Evolutionary conservation across 2,797 vertebrate species (phyloP).

Genomic region (Characodon lateralis): DNA sequence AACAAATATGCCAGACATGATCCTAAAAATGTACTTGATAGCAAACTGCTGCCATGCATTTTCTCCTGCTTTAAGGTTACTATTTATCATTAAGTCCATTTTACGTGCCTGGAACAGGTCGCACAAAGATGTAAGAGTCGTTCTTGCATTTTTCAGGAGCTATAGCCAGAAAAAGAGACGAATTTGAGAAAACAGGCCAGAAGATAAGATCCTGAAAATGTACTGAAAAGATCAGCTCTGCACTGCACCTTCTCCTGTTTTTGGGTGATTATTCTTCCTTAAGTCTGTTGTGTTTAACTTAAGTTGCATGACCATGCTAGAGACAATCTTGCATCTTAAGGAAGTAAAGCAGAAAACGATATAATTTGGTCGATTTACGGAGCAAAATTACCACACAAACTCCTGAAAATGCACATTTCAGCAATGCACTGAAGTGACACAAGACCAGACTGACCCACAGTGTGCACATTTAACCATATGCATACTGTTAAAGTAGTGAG

Average conservation of each 20-base stretch:
- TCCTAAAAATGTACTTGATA: not conserved
- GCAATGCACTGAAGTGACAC: constrained; percentile 18
- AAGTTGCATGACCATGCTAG: not conserved
- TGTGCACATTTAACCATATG: constrained; percentile 45
- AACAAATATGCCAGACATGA: constrained; percentile 22
- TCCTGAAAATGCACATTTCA: constrained; percentile 28
- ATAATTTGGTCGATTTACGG: constrained; percentile 23
- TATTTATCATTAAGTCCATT: constrained; percentile 30
- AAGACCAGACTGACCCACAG: constrained; percentile 41
- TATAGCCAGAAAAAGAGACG: constrained; percentile 20
- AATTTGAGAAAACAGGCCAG: not conserved
- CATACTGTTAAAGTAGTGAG: constrained; percentile 63
- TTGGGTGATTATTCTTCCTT: not conserved
- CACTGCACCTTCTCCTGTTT: not conserved
- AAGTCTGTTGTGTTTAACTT: not conserved
- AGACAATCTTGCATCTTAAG: constrained; percentile 14
- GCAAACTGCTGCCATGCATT: not conserved
- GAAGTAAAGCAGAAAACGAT: constrained; percentile 17
- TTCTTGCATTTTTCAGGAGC: not conserved
- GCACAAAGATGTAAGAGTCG: constrained; percentile 21
- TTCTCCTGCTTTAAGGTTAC: constrained; percentile 47
- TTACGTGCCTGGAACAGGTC: constrained; percentile 17
- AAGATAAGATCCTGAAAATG: not conserved
- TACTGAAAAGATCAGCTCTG: not conserved
- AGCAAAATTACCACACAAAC: constrained; percentile 34